These are phyloP conservation scores for Monodelphis domestica DNA, from an alignment of 2,797 vertebrate genomes.

Conservation along the genomic window DNA sequence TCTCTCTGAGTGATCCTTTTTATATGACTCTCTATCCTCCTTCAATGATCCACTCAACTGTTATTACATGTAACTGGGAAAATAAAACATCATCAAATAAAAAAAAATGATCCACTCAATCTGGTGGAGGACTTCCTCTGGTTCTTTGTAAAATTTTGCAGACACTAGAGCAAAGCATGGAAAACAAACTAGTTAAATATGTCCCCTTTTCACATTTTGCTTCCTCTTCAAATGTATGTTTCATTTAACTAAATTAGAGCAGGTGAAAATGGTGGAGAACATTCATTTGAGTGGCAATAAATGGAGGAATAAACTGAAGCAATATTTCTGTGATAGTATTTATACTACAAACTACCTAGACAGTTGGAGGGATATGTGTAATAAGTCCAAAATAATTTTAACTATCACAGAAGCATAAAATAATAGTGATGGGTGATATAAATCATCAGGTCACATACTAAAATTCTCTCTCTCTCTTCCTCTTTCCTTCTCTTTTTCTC, in stretches of 20 bases:
- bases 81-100: too few relatives aligned
- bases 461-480: too few relatives aligned
- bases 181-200: not conserved
- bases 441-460: not conserved
- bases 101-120: too few relatives aligned
- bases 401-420: not conserved
- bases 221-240: not conserved
- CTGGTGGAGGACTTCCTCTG: not conserved
- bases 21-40: too few relatives aligned
- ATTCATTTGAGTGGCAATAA: not conserved
- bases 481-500: not conserved
- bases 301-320: not conserved
- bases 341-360: not conserved
- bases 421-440: not conserved
- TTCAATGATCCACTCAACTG: too few relatives aligned
- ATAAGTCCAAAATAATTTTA: not conserved
- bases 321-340: not conserved
- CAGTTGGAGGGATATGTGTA: not conserved
- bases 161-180: not conserved
- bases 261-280: not conserved
- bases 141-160: not conserved
- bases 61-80: too few relatives aligned
- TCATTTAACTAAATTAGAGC: not conserved
- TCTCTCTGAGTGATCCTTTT: not conserved
- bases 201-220: not conserved